Percentiles rank a stretch among this genome's conserved stretches.
These are phyloP conservation scores for Triplophysa siluroides DNA, from an alignment of 2,113 vertebrate species.

Conservation along the genomic window DNA sequence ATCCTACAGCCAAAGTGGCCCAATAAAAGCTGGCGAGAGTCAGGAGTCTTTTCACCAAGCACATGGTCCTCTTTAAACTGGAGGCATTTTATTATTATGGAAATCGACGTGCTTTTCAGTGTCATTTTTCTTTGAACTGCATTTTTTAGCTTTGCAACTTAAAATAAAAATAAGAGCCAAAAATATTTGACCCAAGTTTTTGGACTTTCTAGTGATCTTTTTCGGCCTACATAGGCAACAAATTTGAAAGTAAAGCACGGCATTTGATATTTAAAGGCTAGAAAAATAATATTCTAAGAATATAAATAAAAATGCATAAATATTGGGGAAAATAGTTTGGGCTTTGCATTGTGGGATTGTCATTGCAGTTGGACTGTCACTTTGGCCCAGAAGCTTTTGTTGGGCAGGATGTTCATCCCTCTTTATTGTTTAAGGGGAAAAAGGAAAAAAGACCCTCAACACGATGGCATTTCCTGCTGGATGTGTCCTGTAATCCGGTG, in stretches of 20 bases:
- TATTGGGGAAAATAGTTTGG: neutral
- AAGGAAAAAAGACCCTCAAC: slow-evolving; percentile 10
- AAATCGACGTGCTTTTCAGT: slow-evolving; percentile 76
- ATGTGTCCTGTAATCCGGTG: neutral
- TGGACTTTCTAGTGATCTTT: too few relatives aligned
- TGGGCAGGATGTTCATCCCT: neutral
- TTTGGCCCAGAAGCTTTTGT: neutral
- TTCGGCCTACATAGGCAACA: too few relatives aligned
- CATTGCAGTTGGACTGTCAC: neutral
- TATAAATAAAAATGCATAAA: neutral
- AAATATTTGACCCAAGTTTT: too few relatives aligned
- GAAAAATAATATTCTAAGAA: neutral
- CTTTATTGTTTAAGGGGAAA: neutral
- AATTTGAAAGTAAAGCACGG: too few relatives aligned
- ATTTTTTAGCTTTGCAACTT: slow-evolving; percentile 33
- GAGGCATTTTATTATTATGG: slow-evolving; percentile 86
- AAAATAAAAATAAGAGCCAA: neutral
- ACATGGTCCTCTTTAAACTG: slow-evolving; percentile 83
- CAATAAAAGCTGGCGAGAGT: slow-evolving; percentile 85
- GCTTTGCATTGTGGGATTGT: neutral
- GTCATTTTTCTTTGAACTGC: slow-evolving; percentile 69
- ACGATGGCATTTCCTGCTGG: neutral
- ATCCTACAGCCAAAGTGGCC: slow-evolving; percentile 82
- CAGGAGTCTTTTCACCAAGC: slow-evolving; percentile 86
- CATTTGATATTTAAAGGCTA: neutral